Base-by-base conservation (phyloP, 2,113 vertebrate species). In the Genyomyrus donnyi region DNA sequence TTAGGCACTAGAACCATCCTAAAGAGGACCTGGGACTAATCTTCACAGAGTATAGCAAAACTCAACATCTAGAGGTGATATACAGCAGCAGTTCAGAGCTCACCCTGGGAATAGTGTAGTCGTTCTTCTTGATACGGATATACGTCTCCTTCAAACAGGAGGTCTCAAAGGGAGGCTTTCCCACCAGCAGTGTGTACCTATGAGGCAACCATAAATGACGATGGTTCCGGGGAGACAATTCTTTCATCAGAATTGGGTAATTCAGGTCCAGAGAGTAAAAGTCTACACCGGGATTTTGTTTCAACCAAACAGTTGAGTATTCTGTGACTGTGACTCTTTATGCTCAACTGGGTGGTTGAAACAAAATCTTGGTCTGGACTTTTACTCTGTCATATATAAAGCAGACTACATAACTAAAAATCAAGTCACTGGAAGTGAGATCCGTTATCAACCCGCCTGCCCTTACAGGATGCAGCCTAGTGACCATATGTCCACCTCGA, bases 81-180 rank as follows among this genome's bases (percentile, higher is more conserved):
- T 27, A 27, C 31, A 1, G 45, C 27, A 48, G 35, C 52, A 1
- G 85, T 11, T 9, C 56, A n/a, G 31, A 45, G 87, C 94, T 0
- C 92, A 99, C 98, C 97, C 97, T 97, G 89, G 98, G 98, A 91
- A 99, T 96, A 1, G 95, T 96, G 91, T 99, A 99, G 80, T 97
- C 97, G 1, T 99, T 99, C 93, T 98, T 99, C 95, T 99, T 99
- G 93, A 99, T 99, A 58, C 98, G 96, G 91, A 96, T 94, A 92
- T 99, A 99, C 0, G 98, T 99, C 83, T 99, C 98, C 93, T 99
- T 99, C n/a, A 99, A 95, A 88, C 97, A 99, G 24, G 97, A 97
- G 0, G 98, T 99, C 94, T 99, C 98, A 90, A 99, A 99, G 0
- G 98, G 98, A 0, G 98, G 98, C 27, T 98, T 99, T 27, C 98